Evolutionary conservation across 2,797 vertebrate species (phyloP).

Genomic region (Agapornis canus): DNA sequence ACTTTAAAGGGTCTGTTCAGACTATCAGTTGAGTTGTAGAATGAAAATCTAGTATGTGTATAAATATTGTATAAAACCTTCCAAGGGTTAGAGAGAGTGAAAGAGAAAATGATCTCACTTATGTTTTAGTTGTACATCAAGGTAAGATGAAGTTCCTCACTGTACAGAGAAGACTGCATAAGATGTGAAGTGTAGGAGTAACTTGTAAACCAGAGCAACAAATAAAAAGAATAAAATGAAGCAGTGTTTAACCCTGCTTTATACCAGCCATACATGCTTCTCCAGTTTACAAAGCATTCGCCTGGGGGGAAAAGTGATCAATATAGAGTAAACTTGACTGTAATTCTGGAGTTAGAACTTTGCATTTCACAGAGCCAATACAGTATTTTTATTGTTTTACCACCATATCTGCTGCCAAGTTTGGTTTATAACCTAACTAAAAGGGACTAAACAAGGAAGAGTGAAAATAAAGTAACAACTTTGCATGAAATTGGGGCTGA

Average conservation of each 20-base stretch:
- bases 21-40: neutral
- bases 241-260: neutral
- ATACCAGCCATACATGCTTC: neutral
- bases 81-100: neutral
- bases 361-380: neutral
- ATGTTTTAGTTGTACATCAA: neutral
- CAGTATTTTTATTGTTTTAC: conserved; percentile 40
- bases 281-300: neutral
- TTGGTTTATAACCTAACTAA: conserved; percentile 73
- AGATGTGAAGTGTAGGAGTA: neutral
- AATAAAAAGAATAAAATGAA: neutral
- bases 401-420: conserved; percentile 79
- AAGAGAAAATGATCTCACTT: neutral
- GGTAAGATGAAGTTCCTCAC: neutral
- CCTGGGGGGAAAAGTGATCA: neutral
- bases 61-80: neutral
- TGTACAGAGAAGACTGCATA: neutral
- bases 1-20: neutral
- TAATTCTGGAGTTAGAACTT: conserved; percentile 9
- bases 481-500: conserved; percentile 78
- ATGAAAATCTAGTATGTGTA: neutral
- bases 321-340: neutral
- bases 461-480: conserved; percentile 68
- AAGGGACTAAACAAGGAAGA: conserved; percentile 59
- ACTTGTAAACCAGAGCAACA: neutral